Conservation (phyloP, 2,888 invertebrate species). For the Tipula helvola region DNA sequence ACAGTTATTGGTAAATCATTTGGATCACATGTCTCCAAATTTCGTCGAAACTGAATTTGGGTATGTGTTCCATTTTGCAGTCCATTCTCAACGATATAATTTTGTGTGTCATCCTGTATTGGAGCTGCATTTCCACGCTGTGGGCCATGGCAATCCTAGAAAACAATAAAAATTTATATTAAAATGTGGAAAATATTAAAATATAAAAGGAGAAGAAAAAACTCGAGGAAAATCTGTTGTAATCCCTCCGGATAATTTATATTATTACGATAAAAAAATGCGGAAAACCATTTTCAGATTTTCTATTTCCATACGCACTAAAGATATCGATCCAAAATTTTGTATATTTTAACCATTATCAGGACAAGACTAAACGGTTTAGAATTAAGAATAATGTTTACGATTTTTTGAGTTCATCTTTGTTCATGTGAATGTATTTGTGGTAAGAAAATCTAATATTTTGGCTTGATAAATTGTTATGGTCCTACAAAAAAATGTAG, state of each 20-base stretch:
- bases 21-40: slow-evolving; percentile 73
- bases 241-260: neutral
- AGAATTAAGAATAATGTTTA: neutral
- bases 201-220: neutral
- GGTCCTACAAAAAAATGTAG: neutral
- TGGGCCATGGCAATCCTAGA: slow-evolving; percentile 72
- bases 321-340: neutral
- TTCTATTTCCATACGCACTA: neutral
- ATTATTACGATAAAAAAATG: neutral
- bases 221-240: neutral
- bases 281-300: neutral
- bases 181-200: slow-evolving; percentile 4
- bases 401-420: neutral
- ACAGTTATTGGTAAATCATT: slow-evolving; percentile 56
- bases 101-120: slow-evolving; percentile 65
- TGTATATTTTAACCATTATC: neutral
- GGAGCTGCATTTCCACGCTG: slow-evolving; percentile 49
- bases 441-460: neutral
- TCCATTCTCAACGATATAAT: slow-evolving; percentile 62
- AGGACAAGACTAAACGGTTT: neutral
- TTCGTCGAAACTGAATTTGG: slow-evolving; percentile 62
- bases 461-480: neutral
- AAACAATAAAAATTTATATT: slow-evolving; percentile 21
- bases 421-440: neutral
- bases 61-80: slow-evolving; percentile 77